Evolutionary conservation across 1,140 invertebrate species (phyloP).

Genomic region (Battus philenor): DNA sequence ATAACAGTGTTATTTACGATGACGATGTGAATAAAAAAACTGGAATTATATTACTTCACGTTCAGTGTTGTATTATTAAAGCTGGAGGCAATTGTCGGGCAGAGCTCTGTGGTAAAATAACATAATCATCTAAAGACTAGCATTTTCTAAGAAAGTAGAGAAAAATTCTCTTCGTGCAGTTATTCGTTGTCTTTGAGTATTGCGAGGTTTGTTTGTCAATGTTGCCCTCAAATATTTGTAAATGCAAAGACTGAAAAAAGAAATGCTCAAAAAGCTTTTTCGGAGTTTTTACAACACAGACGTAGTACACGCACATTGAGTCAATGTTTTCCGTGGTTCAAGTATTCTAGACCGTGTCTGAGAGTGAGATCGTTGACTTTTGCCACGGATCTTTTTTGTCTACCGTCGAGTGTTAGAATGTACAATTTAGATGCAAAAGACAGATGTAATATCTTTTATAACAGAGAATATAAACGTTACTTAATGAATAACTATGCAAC

Average conservation of each 20-base stretch:
- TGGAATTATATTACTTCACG: slow-evolving; percentile 14
- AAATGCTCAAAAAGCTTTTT: slow-evolving; percentile 9
- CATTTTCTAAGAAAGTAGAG: slow-evolving; percentile 6
- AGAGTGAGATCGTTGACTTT: slow-evolving; percentile 15
- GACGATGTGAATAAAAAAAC: slow-evolving; percentile 17
- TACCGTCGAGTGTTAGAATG: slow-evolving; percentile 3
- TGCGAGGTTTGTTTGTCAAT: slow-evolving; percentile 8
- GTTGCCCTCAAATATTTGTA: slow-evolving; percentile 14
- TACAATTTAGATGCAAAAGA: slow-evolving; percentile 3
- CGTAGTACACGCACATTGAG: slow-evolving; percentile 8
- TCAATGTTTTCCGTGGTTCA: slow-evolving; percentile 12
- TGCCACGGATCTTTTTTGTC: slow-evolving; percentile 12
- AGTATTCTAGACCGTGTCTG: slow-evolving; percentile 16
- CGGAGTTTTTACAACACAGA: neutral
- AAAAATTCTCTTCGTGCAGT: slow-evolving; percentile 6
- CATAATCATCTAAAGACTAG: slow-evolving; percentile 12
- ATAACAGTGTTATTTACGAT: slow-evolving; percentile 16
- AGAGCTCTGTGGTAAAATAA: slow-evolving; percentile 11
- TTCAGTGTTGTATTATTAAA: slow-evolving; percentile 16
- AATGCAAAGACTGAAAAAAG: slow-evolving; percentile 7
- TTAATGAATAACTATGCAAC: no score
- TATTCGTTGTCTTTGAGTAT: slow-evolving; percentile 3
- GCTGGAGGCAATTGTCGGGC: slow-evolving; percentile 11
- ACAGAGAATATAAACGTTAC: no score
- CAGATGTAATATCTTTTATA: no score